phyloP scores from a whole-genome alignment of 1,140 invertebrate species.

The Philotrypesis tridentata region DNA sequence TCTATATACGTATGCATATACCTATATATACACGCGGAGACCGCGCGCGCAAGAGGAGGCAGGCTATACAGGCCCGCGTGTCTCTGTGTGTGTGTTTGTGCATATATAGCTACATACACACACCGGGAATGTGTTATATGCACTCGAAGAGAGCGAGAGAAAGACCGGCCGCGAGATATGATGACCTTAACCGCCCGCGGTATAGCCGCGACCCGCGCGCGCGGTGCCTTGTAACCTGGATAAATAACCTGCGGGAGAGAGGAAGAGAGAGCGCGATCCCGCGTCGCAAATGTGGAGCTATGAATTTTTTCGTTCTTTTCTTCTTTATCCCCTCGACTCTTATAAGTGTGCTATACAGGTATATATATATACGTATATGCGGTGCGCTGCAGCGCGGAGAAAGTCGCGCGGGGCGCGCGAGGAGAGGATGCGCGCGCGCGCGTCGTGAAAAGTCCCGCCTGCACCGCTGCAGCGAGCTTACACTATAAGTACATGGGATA shows the following conservation, averaged over 20 bases:
- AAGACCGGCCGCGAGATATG: slow-evolving; percentile 30
- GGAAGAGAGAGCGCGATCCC: background rate
- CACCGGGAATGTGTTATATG: too few relatives aligned
- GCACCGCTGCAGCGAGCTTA: background rate
- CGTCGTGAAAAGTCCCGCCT: background rate
- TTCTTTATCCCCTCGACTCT: too few relatives aligned
- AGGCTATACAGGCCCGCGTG: too few relatives aligned
- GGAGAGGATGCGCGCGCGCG: too few relatives aligned
- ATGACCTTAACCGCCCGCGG: background rate
- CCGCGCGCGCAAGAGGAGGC: background rate
- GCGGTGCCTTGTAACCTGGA: background rate
- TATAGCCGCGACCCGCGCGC: background rate
- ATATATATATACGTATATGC: background rate
- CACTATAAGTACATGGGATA: background rate
- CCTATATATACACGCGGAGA: too few relatives aligned
- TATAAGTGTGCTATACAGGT: too few relatives aligned
- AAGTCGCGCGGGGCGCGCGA: background rate
- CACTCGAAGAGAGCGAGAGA: slow-evolving; percentile 37
- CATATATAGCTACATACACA: background rate
- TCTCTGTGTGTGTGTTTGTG: background rate
- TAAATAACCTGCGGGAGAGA: background rate
- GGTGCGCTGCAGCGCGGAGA: too few relatives aligned
- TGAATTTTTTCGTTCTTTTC: background rate
- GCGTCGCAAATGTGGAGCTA: background rate
- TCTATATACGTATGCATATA: background rate